Conservation (phyloP, 2,888 invertebrate genomes). For the Nemapogon koenigi region DNA sequence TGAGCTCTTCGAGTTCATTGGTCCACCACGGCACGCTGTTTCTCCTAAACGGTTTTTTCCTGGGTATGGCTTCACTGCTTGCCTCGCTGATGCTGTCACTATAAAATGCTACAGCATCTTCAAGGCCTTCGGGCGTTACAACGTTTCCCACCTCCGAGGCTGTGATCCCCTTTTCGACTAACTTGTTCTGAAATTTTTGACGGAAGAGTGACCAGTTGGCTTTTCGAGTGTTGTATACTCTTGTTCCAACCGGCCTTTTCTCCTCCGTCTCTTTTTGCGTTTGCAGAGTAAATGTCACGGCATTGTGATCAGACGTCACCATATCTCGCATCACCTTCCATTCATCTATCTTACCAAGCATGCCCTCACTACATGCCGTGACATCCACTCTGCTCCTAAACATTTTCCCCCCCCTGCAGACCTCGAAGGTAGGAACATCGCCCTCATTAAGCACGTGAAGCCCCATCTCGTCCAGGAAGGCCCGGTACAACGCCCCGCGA, state of each 20-base stretch:
- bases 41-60: not conserved
- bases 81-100: not conserved
- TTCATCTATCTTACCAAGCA: not conserved
- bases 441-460: constrained; percentile 18
- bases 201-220: not conserved
- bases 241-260: too few relatives aligned
- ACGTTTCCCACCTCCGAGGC: not conserved
- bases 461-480: constrained; percentile 2
- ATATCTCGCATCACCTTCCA: not conserved
- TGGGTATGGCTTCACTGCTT: not conserved
- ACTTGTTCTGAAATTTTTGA: not conserved
- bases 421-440: constrained; percentile 12
- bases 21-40: not conserved
- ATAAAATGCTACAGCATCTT: not conserved
- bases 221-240: not conserved
- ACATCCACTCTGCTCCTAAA: constrained; percentile 1
- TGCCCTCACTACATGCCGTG: not conserved
- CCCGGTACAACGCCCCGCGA: constrained; percentile 13
- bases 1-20: not conserved
- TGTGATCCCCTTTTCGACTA: not conserved
- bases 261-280: not conserved
- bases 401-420: not conserved
- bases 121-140: not conserved
- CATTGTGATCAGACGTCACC: not conserved
- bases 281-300: not conserved